Base-by-base conservation (phyloP, 2,888 invertebrate species). In the Philopedon plagiatum region DNA sequence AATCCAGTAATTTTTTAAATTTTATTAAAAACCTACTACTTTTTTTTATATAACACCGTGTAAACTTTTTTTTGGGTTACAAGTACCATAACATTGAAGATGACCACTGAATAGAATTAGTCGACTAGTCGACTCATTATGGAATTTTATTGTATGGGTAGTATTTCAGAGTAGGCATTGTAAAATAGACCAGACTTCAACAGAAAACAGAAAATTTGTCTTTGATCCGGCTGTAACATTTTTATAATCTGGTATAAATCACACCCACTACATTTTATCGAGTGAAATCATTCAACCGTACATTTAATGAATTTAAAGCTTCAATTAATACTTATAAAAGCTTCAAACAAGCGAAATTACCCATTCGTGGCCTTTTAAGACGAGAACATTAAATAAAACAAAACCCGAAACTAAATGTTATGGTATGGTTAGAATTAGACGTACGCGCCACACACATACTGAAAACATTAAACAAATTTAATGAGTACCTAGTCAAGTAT, bases 221-320 rank as follows among this genome's bases (percentile, higher is more conserved):
- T n/a, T n/a, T n/a, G n/a, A n/a, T n/a, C n/a, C n/a, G n/a, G n/a
- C n/a, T n/a, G n/a, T n/a, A n/a, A 37, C 4, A n/a, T 37, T n/a
- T 1, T 1, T 1, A 5, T 7, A 39, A 34, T 34, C 34, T 3
- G 34, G n/a, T 7, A 46, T 23, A 46, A 29, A 29, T 18, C 9
- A 18, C 51, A 18, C 18, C 29, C 13, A 8, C 2, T 29, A 1
- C 15, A 15, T 23, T 29, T 54, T 29, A 29, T 54, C 15, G 18
- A 54, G 29, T 29, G 51, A 29, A 54, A 46, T 46, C 21, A 46
- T 54, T 9, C 8, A 13, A 21, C 29, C 26, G 9, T 29, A 29
- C 51, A 26, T 51, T 51, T 7, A 26, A 15, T 54, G 51, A 54
- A 54, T 54, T 54, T 54, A 29, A 54, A 54, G 51, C 51, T 29